These are phyloP conservation scores for Chiloscyllium plagiosum DNA, from an alignment of 2,113 vertebrate genomes.

Conservation along the genomic window DNA sequence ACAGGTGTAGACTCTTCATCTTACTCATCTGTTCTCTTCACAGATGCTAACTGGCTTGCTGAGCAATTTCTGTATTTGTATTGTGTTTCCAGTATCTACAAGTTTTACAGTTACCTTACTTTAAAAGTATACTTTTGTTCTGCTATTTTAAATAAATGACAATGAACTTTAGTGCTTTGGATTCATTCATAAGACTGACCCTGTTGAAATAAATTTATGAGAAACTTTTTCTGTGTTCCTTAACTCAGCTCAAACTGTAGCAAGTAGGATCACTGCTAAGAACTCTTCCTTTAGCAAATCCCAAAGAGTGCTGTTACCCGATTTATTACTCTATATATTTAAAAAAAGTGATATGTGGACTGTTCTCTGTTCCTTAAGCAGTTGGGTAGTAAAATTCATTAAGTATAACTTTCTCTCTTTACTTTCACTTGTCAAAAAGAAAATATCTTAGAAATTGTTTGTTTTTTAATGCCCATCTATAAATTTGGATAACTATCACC, in stretches of 20 bases:
- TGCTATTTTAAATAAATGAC: background rate
- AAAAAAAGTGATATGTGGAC: slow-evolving; percentile 11
- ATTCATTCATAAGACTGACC: background rate
- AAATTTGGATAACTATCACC: slow-evolving; percentile 10
- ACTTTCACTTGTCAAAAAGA: background rate
- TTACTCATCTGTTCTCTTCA: background rate
- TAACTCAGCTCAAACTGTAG: background rate
- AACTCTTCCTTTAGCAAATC: background rate
- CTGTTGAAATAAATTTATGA: background rate
- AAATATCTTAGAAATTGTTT: background rate
- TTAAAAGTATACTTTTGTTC: background rate
- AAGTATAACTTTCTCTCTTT: background rate
- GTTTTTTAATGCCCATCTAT: background rate
- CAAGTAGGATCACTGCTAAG: background rate
- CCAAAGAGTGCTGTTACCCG: background rate
- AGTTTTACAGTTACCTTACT: background rate
- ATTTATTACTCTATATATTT: background rate
- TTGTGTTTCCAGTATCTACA: background rate
- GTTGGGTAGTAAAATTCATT: background rate
- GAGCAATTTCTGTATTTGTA: slow-evolving; percentile 12
- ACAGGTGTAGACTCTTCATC: slow-evolving; percentile 12
- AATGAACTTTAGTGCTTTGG: background rate
- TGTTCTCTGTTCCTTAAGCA: slow-evolving; percentile 1
- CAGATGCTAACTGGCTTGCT: slow-evolving; percentile 1
- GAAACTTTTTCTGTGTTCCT: background rate